A percentile compares a stretch with the other conserved stretches of the same genome.
These are phyloP conservation scores for Brachymystax lenok DNA, from an alignment of 2,797 vertebrate species.

Conservation along the genomic window DNA sequence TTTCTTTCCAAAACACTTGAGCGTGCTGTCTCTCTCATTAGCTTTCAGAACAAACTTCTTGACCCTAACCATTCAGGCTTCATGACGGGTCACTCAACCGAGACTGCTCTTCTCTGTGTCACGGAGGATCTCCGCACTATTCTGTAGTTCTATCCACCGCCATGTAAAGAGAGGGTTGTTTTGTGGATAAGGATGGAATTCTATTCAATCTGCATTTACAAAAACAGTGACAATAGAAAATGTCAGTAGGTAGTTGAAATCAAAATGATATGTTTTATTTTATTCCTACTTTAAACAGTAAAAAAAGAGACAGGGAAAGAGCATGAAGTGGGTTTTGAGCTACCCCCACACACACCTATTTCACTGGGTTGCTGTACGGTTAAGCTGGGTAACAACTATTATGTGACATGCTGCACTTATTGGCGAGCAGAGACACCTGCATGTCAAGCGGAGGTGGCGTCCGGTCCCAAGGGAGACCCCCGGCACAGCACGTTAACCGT, in stretches of 20 bases:
- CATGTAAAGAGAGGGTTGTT: background rate
- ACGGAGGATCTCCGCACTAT: no score
- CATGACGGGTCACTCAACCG: no score
- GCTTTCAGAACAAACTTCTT: no score
- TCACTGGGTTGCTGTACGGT: slow-evolving; percentile 67
- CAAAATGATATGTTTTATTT: background rate
- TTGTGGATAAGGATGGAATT: background rate
- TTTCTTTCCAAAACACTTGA: no score
- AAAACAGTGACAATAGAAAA: background rate
- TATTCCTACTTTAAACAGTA: background rate
- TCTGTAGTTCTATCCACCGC: background rate
- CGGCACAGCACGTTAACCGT: slow-evolving; percentile 91
- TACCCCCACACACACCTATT: slow-evolving; percentile 18
- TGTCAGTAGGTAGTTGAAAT: background rate
- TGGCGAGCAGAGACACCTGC: slow-evolving; percentile 83
- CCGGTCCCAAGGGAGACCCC: slow-evolving; percentile 84
- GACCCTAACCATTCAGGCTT: no score
- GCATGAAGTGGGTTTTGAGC: slow-evolving; percentile 53
- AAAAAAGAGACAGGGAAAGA: slow-evolving; percentile 36
- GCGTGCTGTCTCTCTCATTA: no score
- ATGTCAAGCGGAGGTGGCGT: slow-evolving; percentile 85
- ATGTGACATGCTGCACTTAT: slow-evolving; percentile 76
- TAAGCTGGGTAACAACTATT: slow-evolving; percentile 84
- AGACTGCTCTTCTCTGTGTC: no score
- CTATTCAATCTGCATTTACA: background rate